Base-by-base conservation (phyloP, 2,888 invertebrate genomes). In the Archaeoteleia sp. region DNA sequence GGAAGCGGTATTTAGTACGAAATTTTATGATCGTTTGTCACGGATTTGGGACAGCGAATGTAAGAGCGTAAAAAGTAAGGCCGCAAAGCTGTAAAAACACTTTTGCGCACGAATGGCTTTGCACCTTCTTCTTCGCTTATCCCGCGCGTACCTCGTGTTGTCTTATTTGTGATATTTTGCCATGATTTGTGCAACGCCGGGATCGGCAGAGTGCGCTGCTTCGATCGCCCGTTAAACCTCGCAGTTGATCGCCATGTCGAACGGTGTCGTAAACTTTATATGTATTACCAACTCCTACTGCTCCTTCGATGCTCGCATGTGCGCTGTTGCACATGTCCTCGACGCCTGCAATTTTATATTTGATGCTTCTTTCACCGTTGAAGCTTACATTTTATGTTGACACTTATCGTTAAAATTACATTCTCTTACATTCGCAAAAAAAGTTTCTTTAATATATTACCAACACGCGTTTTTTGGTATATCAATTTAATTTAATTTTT, bases 191-290 rank as follows among this genome's bases (percentile, higher is more conserved):
- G 72, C 55, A 40, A 43, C 48, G 42, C 20, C 32, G 46, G 20
- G 48, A 60, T 60, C 66, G 68, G 61, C 71, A n/a, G n/a, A 35
- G 53, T 23, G 40, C 42, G 48, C 40, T 46, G 65, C 66, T 42
- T 55, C 74, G 70, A 78, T 79, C 78, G 79, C 78, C 80, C 82
- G 81, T 84, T 83, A 84, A 84, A 83, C 79, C 77, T 77, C 72
- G 73, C 80, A 80, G 79, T 83, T 83, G 83, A 84, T 84, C 82
- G 82, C 78, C 81, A 76, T 80, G 81, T 82, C 80, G 81, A 80
- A 81, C 81, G 78, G 79, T 78, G 81, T 78, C 82, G 82, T 83
- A 83, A 83, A 83, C 71, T 77, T 79, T 74, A 75, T 74, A 58
- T 39, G 54, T 63, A 78, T 74, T 74, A 67, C 76, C 75, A 60